phyloP scores from a whole-genome alignment of 2,888 invertebrate genomes.

The Drosophila mercatorum region DNA sequence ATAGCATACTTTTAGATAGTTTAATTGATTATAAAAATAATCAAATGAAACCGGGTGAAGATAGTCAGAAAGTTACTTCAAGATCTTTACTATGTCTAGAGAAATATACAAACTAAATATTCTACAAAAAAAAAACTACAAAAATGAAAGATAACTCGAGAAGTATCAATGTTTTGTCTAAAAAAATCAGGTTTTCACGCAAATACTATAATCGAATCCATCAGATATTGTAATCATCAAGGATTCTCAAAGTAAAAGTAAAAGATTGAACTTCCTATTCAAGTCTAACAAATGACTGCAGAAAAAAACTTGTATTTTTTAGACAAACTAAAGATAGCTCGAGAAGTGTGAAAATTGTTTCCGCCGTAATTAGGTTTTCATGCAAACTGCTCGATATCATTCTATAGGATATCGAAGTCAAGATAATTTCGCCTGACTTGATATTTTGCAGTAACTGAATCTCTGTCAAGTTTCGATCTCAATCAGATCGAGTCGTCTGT shows the following conservation, averaged over 20 bases:
- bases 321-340: neutral
- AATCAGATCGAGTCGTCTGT: constrained; percentile 15
- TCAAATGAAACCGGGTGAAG: too few relatives aligned
- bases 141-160: neutral
- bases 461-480: neutral
- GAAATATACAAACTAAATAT: too few relatives aligned
- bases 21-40: too few relatives aligned
- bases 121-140: too few relatives aligned
- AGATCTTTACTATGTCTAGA: neutral
- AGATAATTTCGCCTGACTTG: neutral
- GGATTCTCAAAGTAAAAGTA: too few relatives aligned
- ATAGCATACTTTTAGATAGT: neutral
- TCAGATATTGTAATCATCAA: too few relatives aligned
- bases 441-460: neutral
- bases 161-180: neutral
- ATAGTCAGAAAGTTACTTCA: too few relatives aligned
- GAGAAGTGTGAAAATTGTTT: neutral
- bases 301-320: neutral
- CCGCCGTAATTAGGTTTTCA: neutral
- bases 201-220: too few relatives aligned
- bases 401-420: neutral
- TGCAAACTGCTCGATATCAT: neutral
- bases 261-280: too few relatives aligned
- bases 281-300: too few relatives aligned
- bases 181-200: neutral